phyloP scores from a whole-genome alignment of 2,113 vertebrate species.

The Eubucco bourcierii region DNA sequence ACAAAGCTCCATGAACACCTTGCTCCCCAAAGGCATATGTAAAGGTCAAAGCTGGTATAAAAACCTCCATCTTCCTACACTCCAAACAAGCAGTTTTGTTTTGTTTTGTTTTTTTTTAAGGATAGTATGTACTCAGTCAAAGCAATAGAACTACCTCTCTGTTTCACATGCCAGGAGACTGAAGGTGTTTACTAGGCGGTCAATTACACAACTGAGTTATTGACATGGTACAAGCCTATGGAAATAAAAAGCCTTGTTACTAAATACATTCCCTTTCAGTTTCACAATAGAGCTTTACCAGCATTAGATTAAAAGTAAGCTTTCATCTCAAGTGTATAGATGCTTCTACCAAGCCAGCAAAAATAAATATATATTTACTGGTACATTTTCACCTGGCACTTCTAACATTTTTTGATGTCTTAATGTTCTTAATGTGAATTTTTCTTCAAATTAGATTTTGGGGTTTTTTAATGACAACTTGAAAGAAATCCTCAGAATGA shows the following conservation, averaged over 20 bases:
- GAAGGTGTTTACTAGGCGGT: background rate
- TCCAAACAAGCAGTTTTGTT: background rate
- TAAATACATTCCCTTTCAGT: background rate
- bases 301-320: background rate
- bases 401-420: background rate
- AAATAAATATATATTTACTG: background rate
- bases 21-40: background rate
- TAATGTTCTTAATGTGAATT: background rate
- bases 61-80: constrained; percentile 16
- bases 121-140: background rate
- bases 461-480: background rate
- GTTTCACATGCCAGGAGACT: background rate
- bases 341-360: background rate
- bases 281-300: background rate
- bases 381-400: background rate
- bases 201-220: background rate
- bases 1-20: constrained; percentile 1
- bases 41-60: constrained; percentile 9
- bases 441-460: background rate
- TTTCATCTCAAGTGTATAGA: background rate
- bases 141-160: background rate
- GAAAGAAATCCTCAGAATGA: background rate
- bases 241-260: background rate
- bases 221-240: background rate
- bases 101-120: background rate